phyloP scores from a whole-genome alignment of 2,797 vertebrate species.

The Rhinoraja longicauda region DNA sequence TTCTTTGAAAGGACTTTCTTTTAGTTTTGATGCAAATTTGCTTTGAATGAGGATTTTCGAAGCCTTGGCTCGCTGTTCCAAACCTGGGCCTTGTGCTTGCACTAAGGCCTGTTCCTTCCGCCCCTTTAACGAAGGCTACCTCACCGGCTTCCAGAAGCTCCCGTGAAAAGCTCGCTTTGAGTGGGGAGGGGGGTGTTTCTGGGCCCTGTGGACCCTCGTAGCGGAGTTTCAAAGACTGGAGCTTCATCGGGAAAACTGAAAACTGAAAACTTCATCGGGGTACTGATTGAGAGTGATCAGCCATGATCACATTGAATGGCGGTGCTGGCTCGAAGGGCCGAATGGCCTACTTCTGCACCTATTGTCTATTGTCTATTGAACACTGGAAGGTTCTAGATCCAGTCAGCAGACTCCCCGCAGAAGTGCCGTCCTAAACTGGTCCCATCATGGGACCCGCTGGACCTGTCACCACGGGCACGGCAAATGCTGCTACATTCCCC shows the following conservation, averaged over 20 bases:
- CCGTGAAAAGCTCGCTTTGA: background rate
- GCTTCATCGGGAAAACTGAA: too few relatives aligned
- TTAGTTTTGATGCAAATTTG: background rate
- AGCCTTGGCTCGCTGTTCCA: background rate
- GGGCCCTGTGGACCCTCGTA: background rate
- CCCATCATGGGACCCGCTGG: background rate
- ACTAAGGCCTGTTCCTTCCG: background rate
- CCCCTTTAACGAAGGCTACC: background rate
- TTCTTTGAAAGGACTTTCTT: background rate
- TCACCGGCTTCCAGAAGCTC: too few relatives aligned
- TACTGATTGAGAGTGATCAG: too few relatives aligned
- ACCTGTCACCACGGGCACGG: background rate
- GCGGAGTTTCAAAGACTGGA: background rate
- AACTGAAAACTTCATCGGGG: too few relatives aligned
- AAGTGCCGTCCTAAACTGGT: background rate
- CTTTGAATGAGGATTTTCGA: background rate
- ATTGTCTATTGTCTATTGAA: too few relatives aligned
- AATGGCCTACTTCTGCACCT: too few relatives aligned
- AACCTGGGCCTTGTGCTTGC: background rate
- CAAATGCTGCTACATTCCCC: background rate
- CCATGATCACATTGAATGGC: too few relatives aligned
- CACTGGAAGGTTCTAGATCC: background rate
- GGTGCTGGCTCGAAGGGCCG: too few relatives aligned
- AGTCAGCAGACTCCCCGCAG: background rate
- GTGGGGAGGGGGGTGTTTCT: too few relatives aligned